A percentile compares a stretch with the other conserved stretches of the same genome.
Conservation (phyloP, 2,797 vertebrate species). For the Channa striata region DNA sequence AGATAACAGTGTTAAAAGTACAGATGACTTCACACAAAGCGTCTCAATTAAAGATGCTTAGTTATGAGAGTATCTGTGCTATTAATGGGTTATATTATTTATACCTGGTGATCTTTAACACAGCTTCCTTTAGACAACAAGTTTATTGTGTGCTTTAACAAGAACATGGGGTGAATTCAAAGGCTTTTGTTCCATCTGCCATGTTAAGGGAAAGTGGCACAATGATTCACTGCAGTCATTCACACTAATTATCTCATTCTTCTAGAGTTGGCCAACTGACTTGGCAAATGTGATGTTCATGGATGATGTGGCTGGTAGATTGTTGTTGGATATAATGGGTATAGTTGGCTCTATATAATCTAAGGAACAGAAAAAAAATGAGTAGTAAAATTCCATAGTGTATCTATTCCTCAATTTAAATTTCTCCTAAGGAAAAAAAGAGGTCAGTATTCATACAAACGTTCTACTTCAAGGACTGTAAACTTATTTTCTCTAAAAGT, state of each 20-base stretch:
- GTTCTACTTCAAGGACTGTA: background rate
- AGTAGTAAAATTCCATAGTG: background rate
- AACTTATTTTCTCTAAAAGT: background rate
- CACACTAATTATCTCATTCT: constrained; percentile 62
- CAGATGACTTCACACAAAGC: background rate
- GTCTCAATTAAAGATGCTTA: background rate
- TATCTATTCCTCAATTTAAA: background rate
- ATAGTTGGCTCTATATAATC: too few species aligned
- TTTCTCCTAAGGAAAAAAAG: background rate
- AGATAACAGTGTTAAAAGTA: constrained; percentile 12
- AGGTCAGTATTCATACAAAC: too few species aligned
- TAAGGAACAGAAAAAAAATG: constrained; percentile 16
- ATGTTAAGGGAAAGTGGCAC: constrained; percentile 42
- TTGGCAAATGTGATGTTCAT: constrained; percentile 63
- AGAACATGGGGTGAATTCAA: constrained; percentile 34
- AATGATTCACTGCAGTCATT: constrained; percentile 63
- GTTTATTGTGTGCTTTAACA: constrained; percentile 21
- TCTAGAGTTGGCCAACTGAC: constrained; percentile 63
- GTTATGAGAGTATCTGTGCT: background rate
- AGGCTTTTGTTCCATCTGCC: constrained; percentile 65
- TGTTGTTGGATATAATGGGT: constrained; percentile 35
- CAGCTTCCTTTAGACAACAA: background rate
- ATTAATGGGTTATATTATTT: background rate
- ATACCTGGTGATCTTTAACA: background rate
- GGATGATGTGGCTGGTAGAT: constrained; percentile 57